phyloP scores from a whole-genome alignment of 1,140 invertebrate species.

The Camponotus floridanus region DNA sequence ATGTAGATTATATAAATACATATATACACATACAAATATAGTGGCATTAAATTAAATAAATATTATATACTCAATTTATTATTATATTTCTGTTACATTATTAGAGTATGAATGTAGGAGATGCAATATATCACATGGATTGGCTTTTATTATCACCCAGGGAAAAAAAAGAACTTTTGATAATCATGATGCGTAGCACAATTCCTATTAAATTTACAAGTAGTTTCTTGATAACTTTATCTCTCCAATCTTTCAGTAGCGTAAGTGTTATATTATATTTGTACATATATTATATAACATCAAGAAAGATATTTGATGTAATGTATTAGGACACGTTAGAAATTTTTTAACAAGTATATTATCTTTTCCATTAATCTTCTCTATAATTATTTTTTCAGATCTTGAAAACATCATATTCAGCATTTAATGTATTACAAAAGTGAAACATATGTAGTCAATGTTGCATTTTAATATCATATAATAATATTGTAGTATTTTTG shows the following conservation, averaged over 20 bases:
- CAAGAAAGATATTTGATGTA: background rate
- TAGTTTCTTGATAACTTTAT: slow-evolving; percentile 55
- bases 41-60: background rate
- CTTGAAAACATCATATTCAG: slow-evolving; percentile 60
- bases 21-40: too few relatives aligned
- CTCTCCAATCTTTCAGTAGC: slow-evolving; percentile 24
- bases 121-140: slow-evolving; percentile 17
- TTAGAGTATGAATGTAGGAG: background rate
- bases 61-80: too few relatives aligned
- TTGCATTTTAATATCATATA: background rate
- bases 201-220: slow-evolving; percentile 58
- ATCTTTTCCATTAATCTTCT: background rate
- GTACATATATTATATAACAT: background rate
- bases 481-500: slow-evolving; percentile 3
- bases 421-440: slow-evolving; percentile 61
- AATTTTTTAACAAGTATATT: background rate
- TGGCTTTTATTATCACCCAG: slow-evolving; percentile 9
- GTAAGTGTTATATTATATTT: slow-evolving; percentile 25
- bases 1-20: too few relatives aligned
- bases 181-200: slow-evolving; percentile 53
- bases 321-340: background rate
- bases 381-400: slow-evolving; percentile 50
- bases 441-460: slow-evolving; percentile 12
- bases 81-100: background rate
- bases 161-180: slow-evolving; percentile 12